phyloP scores from a whole-genome alignment of 2,113 vertebrate genomes.

The Malaclemys terrapin region DNA sequence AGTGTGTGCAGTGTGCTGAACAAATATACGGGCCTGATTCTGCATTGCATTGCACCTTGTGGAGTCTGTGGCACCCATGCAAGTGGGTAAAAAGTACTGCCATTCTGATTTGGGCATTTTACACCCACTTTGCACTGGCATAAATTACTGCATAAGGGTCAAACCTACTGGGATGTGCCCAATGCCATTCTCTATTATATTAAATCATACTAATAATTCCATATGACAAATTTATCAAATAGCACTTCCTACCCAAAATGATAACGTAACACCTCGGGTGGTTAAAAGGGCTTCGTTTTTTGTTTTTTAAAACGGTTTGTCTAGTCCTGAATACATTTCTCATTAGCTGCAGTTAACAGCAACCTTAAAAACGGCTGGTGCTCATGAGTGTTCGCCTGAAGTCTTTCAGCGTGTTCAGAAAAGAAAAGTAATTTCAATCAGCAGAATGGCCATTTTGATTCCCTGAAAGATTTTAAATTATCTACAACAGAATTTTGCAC shows the following conservation, averaged over 20 bases:
- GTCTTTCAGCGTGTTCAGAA: not conserved
- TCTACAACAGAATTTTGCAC: constrained; percentile 6
- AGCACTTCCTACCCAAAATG: not conserved
- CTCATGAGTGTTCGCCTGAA: not conserved
- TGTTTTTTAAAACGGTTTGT: not conserved
- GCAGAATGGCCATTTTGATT: constrained; percentile 13
- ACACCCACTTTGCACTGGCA: not conserved
- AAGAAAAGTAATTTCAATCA: not conserved
- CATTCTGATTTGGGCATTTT: not conserved
- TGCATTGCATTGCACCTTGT: not conserved
- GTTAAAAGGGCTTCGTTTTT: not conserved
- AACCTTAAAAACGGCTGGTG: not conserved
- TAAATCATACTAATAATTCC: not conserved
- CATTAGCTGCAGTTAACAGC: not conserved
- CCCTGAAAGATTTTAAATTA: constrained; percentile 28
- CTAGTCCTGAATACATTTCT: not conserved
- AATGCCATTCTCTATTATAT: not conserved
- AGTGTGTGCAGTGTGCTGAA: not conserved
- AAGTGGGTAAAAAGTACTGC: not conserved
- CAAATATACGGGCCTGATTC: fast-evolving
- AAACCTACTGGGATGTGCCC: not conserved
- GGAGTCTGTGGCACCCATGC: fast-evolving
- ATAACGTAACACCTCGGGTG: fast-evolving
- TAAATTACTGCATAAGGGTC: not conserved
- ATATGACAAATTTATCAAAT: not conserved